phyloP scores from a whole-genome alignment of 1,140 invertebrate genomes.

The Monochamus saltuarius region DNA sequence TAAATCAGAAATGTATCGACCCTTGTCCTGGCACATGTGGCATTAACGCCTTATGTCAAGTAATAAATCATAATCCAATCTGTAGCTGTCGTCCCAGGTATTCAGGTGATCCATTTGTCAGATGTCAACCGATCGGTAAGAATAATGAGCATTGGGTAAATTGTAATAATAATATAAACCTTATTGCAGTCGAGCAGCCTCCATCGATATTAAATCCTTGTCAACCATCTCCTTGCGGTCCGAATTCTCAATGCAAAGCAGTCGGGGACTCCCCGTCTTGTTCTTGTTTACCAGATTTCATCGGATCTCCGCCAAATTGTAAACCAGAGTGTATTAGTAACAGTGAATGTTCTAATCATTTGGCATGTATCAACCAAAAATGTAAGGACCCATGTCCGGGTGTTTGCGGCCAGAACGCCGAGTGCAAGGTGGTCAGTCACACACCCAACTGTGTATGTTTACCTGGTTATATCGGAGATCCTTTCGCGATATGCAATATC shows the following conservation, averaged over 20 bases:
- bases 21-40: constrained; percentile 68
- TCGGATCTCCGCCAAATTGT: constrained; percentile 70
- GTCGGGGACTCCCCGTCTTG: constrained; percentile 61
- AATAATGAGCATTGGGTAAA: constrained; percentile 31
- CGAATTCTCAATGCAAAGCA: constrained; percentile 74
- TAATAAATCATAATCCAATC: constrained; percentile 66
- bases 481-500: constrained; percentile 38
- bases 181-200: constrained; percentile 31
- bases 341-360: constrained; percentile 68
- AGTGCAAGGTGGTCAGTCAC: constrained; percentile 66
- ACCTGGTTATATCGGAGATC: constrained; percentile 55
- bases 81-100: constrained; percentile 55
- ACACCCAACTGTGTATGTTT: constrained; percentile 58
- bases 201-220: constrained; percentile 62
- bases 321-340: constrained; percentile 73
- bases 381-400: constrained; percentile 72
- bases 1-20: constrained; percentile 68
- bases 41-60: constrained; percentile 62
- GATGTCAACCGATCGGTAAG: constrained; percentile 57
- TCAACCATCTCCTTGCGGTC: constrained; percentile 76
- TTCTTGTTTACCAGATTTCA: constrained; percentile 65
- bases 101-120: constrained; percentile 59
- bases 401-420: constrained; percentile 65
- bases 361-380: constrained; percentile 71
- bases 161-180: not conserved